Percentiles rank a stretch among this genome's conserved stretches.
These are phyloP conservation scores for Pseudorectes ferrugineus DNA, from an alignment of 2,113 vertebrate genomes.

Conservation along the genomic window DNA sequence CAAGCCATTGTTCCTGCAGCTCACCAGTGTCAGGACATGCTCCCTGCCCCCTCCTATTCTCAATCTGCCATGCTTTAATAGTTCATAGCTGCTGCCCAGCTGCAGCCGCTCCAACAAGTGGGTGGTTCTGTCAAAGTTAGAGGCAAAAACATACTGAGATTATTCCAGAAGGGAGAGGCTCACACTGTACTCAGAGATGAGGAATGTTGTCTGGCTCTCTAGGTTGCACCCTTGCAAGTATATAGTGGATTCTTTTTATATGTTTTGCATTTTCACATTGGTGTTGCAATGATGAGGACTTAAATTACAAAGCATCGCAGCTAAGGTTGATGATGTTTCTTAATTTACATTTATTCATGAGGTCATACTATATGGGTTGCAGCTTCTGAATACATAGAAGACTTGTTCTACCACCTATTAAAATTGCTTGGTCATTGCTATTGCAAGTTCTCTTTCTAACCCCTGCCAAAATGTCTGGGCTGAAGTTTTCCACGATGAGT, in stretches of 20 bases:
- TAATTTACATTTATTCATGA: neutral
- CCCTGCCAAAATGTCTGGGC: neutral
- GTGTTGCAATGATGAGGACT: neutral
- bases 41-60: constrained; percentile 22
- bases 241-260: neutral
- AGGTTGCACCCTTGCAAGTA: neutral
- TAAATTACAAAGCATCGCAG: neutral
- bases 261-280: neutral
- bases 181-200: neutral
- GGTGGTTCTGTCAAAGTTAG: neutral
- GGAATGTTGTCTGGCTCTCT: neutral
- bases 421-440: neutral
- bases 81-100: constrained; percentile 32
- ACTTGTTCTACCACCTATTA: neutral
- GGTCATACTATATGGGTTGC: neutral
- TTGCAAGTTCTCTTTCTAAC: neutral
- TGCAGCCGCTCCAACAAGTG: constrained; percentile 31
- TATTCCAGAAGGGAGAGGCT: neutral
- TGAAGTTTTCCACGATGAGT: neutral
- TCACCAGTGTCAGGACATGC: constrained; percentile 7
- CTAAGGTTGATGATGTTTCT: neutral
- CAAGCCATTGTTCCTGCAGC: constrained; percentile 34
- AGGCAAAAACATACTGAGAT: neutral
- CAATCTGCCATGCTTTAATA: neutral
- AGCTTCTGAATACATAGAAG: neutral